A percentile compares a stretch with the other conserved stretches of the same genome.
These are phyloP conservation scores for Pseudomyrmex flavicornis DNA, from an alignment of 1,140 invertebrate species.

Conservation along the genomic window DNA sequence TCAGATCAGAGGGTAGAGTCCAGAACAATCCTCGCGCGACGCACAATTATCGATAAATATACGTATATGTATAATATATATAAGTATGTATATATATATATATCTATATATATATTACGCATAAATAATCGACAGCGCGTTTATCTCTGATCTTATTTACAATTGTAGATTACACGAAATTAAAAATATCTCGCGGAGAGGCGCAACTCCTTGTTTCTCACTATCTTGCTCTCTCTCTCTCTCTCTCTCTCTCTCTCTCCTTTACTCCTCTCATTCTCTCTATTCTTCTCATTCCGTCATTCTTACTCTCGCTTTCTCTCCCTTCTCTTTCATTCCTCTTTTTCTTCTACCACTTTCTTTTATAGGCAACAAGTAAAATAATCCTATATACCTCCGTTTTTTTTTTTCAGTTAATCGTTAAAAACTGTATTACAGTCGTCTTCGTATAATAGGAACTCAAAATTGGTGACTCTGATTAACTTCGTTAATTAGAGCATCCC, in stretches of 20 bases:
- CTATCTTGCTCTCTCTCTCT: conserved; percentile 10
- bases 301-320: background rate
- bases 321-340: too few relatives aligned
- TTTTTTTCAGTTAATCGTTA: conserved; percentile 32
- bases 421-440: conserved; percentile 78
- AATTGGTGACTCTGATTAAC: conserved; percentile 73
- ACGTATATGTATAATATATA: conserved; percentile 76
- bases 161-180: conserved; percentile 77
- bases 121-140: conserved; percentile 83
- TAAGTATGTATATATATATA: conserved; percentile 70
- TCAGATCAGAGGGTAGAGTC: conserved; percentile 79
- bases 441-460: conserved; percentile 82
- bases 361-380: conserved; percentile 70
- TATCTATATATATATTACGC: conserved; percentile 77
- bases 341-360: background rate
- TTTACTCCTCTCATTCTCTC: conserved; percentile 6
- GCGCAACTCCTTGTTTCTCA: conserved; percentile 35
- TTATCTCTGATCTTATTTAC: conserved; percentile 80
- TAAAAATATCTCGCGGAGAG: conserved; percentile 76
- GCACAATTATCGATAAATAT: conserved; percentile 82
- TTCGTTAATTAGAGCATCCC: conserved; percentile 70
- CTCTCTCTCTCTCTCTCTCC: background rate
- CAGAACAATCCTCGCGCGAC: conserved; percentile 80
- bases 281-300: background rate
- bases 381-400: conserved; percentile 64